Evolutionary conservation across 37 sponge, comb jelly and placozoan species (phyloP).

Genomic region (Aphrocallistes beatrix): DNA sequence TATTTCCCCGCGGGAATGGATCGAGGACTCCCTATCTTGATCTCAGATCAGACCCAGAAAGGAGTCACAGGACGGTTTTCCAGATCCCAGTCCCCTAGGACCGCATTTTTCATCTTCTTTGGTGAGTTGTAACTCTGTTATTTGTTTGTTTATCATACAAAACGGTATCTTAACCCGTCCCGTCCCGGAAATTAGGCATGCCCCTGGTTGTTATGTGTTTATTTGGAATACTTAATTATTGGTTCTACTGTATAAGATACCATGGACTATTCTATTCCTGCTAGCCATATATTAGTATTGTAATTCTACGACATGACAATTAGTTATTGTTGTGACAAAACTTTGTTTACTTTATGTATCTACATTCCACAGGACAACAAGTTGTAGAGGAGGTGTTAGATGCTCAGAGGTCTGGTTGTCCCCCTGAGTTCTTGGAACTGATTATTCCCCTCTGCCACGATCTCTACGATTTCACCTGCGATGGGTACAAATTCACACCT

Average conservation of each 20-base stretch:
- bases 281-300: too few relatives aligned
- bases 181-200: too few relatives aligned
- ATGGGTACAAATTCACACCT: conserved; percentile 54
- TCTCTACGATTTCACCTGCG: conserved; percentile 58
- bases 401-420: conserved; percentile 77
- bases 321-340: too few relatives aligned
- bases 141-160: background rate
- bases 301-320: too few relatives aligned
- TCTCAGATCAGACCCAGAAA: conserved; percentile 54
- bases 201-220: too few relatives aligned
- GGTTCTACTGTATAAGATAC: too few relatives aligned
- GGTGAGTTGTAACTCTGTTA: conserved; percentile 31
- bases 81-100: conserved; percentile 4
- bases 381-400: conserved; percentile 87
- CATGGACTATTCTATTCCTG: too few relatives aligned
- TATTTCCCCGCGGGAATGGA: conserved; percentile 53
- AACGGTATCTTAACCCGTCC: too few relatives aligned
- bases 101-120: conserved; percentile 74
- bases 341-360: too few relatives aligned
- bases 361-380: conserved; percentile 90
- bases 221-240: too few relatives aligned
- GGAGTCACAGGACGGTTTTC: conserved; percentile 62
- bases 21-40: conserved; percentile 48
- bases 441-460: conserved; percentile 64
- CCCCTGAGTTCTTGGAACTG: conserved; percentile 83